Conservation (phyloP, 2,888 invertebrate genomes). For the Caenorhabditis becei region DNA sequence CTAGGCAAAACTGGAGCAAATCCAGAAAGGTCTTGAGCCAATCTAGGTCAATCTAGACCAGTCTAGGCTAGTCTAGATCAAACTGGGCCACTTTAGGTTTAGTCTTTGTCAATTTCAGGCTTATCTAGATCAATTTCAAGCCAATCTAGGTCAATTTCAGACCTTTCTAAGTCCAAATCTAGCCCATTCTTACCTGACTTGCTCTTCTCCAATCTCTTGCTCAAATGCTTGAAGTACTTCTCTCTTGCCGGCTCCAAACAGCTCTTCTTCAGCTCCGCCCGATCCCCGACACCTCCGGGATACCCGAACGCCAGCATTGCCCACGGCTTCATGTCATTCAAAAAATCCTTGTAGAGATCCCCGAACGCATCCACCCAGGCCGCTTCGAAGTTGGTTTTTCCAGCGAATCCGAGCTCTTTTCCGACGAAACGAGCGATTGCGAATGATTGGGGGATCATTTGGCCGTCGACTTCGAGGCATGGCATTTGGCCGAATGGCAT, state of each 20-base stretch:
- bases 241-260: constrained; percentile 34
- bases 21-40: too few relatives aligned
- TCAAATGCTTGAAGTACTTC: constrained; percentile 44
- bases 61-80: too few relatives aligned
- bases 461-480: constrained; percentile 43
- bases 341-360: constrained; percentile 47
- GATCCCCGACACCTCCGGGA: constrained; percentile 33
- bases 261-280: constrained; percentile 49
- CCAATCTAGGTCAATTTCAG: not conserved
- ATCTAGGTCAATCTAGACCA: too few relatives aligned
- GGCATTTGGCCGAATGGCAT: constrained; percentile 47
- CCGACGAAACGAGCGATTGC: constrained; percentile 39
- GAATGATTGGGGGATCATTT: constrained; percentile 36
- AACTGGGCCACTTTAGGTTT: too few relatives aligned
- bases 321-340: constrained; percentile 52
- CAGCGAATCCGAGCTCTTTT: constrained; percentile 44
- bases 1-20: too few relatives aligned
- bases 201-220: constrained; percentile 41
- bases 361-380: constrained; percentile 45
- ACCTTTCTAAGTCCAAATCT: not conserved
- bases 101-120: too few relatives aligned
- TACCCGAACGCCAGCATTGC: constrained; percentile 50
- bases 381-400: constrained; percentile 26
- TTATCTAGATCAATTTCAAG: too few relatives aligned
- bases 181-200: constrained; percentile 20